Conservation (phyloP, 2,113 vertebrate species). For the Cettia cetti region DNA sequence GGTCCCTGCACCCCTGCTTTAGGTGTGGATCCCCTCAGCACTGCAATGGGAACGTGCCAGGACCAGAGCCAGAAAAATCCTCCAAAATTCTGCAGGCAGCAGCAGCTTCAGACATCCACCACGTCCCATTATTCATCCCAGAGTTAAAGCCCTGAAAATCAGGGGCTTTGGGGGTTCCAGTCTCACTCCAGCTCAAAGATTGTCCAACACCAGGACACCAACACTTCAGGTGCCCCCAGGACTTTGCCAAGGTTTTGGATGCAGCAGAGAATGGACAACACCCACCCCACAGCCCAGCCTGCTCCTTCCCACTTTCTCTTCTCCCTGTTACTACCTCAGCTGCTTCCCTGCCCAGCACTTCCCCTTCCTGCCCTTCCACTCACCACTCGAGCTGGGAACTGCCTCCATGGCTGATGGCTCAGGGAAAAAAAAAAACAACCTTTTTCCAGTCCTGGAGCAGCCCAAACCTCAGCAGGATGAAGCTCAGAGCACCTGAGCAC, state of each 20-base stretch:
- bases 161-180: background rate
- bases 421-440: background rate
- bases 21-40: background rate
- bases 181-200: background rate
- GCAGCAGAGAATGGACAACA: fast-evolving
- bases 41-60: fast-evolving
- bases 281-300: background rate
- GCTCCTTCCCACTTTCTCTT: background rate
- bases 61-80: fast-evolving
- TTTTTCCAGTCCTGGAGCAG: background rate
- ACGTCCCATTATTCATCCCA: fast-evolving
- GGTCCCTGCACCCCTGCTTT: background rate
- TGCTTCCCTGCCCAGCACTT: background rate
- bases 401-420: background rate
- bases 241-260: background rate
- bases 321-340: background rate
- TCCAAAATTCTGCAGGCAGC: background rate
- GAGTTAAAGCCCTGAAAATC: background rate
- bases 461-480: background rate
- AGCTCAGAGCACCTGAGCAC: background rate
- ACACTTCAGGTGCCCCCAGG: background rate
- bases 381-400: background rate
- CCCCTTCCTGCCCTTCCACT: background rate
- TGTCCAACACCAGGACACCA: background rate
- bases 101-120: background rate